phyloP scores from a whole-genome alignment of 1,140 invertebrate species.

The Lepidurus apus region DNA sequence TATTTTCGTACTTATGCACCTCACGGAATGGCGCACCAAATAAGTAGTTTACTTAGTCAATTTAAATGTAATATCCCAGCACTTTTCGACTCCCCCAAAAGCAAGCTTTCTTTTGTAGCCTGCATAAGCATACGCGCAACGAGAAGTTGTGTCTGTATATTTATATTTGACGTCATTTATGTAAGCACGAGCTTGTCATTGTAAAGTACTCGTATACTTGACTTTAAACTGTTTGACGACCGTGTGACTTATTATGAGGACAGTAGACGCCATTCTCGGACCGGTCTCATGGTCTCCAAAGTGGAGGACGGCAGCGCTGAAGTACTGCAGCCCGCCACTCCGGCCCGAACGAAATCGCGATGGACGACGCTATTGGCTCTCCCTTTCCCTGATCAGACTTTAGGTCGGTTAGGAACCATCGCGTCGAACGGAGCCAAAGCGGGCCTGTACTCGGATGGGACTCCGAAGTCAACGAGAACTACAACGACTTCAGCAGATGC shows the following conservation, averaged over 20 bases:
- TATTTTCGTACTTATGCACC: conserved; percentile 16
- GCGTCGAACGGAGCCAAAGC: conserved; percentile 59
- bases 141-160: neutral
- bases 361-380: conserved; percentile 56
- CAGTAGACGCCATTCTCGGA: neutral
- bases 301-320: neutral
- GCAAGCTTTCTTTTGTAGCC: neutral
- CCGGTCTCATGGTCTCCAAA: neutral
- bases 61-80: conserved; percentile 8
- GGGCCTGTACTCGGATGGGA: conserved; percentile 74
- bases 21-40: conserved; percentile 2
- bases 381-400: conserved; percentile 84
- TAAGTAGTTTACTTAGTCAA: neutral
- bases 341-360: neutral
- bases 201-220: too few relatives aligned
- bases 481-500: neutral
- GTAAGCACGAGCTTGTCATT: neutral
- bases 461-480: conserved; percentile 44
- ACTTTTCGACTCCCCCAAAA: neutral
- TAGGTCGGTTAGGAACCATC: conserved; percentile 70
- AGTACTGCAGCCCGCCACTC: neutral
- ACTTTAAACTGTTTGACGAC: neutral
- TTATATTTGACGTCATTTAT: neutral
- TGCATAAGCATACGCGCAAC: neutral
- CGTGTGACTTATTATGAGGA: conserved; percentile 8